phyloP scores from a whole-genome alignment of 2,888 invertebrate species.

The Thumatha senex region DNA sequence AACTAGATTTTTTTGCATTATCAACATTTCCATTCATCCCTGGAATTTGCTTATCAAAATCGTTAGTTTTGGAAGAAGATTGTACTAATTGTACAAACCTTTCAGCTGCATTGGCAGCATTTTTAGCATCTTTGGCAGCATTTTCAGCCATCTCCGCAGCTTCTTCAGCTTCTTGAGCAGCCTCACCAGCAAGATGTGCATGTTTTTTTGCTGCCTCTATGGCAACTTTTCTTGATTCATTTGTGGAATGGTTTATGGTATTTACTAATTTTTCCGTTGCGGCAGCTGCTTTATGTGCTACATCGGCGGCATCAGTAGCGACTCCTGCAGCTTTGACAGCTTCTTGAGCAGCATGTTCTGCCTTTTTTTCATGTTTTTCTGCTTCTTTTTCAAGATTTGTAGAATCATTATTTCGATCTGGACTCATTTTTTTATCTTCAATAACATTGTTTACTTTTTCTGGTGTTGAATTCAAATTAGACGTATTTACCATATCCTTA shows the following conservation, averaged over 20 bases:
- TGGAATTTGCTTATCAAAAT: not conserved
- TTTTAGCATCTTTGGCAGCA: slow-evolving; percentile 30
- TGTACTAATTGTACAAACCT: slow-evolving; percentile 28
- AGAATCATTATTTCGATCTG: not conserved
- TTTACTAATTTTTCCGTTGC: slow-evolving; percentile 13
- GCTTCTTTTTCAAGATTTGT: slow-evolving; percentile 2
- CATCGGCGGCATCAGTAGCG: slow-evolving; percentile 8
- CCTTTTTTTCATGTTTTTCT: slow-evolving; percentile 7
- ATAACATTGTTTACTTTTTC: not conserved
- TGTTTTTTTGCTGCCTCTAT: slow-evolving; percentile 19
- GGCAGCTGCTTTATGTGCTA: slow-evolving; percentile 12
- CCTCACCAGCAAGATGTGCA: slow-evolving; percentile 25
- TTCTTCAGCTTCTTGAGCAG: slow-evolving; percentile 30
- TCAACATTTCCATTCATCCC: too few species aligned
- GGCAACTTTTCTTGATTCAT: slow-evolving; percentile 3
- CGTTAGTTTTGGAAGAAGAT: slow-evolving; percentile 3
- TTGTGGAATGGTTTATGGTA: slow-evolving; percentile 4
- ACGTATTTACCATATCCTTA: too few species aligned
- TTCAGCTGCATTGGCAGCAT: slow-evolving; percentile 27
- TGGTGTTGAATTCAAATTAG: not conserved
- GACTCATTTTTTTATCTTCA: not conserved
- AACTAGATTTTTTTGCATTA: too few species aligned
- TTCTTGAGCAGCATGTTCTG: slow-evolving; percentile 11
- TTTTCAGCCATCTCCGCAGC: slow-evolving; percentile 13
- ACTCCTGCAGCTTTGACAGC: slow-evolving; percentile 7